Evolutionary conservation across 92 coral and sea anemone genomes (phyloP).

Genomic region (Pocillopora meandrina): DNA sequence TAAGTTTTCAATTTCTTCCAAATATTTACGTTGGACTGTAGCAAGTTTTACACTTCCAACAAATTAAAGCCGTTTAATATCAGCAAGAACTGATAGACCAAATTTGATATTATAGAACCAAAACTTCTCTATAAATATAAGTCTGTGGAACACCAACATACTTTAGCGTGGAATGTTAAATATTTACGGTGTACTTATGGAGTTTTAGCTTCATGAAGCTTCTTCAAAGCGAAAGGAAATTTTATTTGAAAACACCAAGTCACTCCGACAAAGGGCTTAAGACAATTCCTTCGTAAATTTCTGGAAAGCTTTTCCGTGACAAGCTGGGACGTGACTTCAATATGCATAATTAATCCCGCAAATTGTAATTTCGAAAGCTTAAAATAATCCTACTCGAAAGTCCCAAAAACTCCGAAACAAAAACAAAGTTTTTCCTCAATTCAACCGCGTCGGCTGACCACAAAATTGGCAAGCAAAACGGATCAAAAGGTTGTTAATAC

Average conservation of each 20-base stretch:
- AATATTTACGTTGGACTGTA: not conserved
- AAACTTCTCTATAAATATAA: constrained; percentile 13
- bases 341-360: not conserved
- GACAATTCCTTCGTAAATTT: not conserved
- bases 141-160: constrained; percentile 5
- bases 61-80: not conserved
- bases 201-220: constrained; percentile 11
- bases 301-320: not conserved
- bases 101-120: not conserved
- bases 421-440: not conserved
- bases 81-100: not conserved
- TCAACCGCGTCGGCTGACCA: not conserved
- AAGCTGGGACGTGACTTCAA: constrained; percentile 28
- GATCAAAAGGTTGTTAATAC: not conserved
- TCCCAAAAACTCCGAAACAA: constrained; percentile 18
- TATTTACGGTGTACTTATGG: not conserved
- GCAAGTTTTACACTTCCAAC: not conserved
- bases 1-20: not conserved
- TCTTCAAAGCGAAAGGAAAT: constrained; percentile 10
- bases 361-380: not conserved
- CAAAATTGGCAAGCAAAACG: not conserved
- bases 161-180: constrained; percentile 17
- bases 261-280: not conserved
- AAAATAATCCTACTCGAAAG: not conserved
- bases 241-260: constrained; percentile 4